Base-by-base conservation (phyloP, 2,888 invertebrate genomes). In the Drosophila recens region DNA sequence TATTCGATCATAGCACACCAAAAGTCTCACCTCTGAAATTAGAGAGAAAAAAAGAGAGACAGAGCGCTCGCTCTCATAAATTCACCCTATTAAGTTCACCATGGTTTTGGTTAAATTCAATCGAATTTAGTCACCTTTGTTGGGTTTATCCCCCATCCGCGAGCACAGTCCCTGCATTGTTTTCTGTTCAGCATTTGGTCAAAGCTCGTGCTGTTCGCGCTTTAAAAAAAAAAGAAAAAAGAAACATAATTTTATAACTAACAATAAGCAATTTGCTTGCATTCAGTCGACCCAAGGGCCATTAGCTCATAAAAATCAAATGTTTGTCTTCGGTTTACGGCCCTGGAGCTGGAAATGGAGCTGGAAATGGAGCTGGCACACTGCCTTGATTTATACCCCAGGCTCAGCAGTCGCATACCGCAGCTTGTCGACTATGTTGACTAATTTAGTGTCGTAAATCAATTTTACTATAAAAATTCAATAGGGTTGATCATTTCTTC, bases 301-400 rank as follows among this genome's bases (percentile, higher is more conserved):
- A 83, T 88, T 86, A 83, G 84, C 83, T 82, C 85, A 89, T 86
- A 89, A 86, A 89, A 89, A 89, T 85, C 82, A 87, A 81, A 85
- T 87, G 81, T 84, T 87, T 84, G 84, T 76, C 67, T 83, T 79
- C 67, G 73, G 72, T 89, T 85, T 85, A 83, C 75, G 74, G 65
- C 69, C 38, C 27, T 27, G 27, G 27, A 27, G 53, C 43, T 59
- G 78, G n/a, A 27, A 5, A 4, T 27, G 27, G 27, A 27, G 53
- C 43, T 59, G 67, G 78, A 27, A 5, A 4, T 27, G 27, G 27
- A 27, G 53, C 43, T 59, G 67, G 78, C 68, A 51, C 54, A 61
- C 43, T 65, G 75, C 75, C 72, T 87, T 87, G 87, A 87, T 89
- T 87, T 88, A 88, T 88, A 87, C 62, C 52, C 71, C 72, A 63